phyloP scores from a whole-genome alignment of 2,888 invertebrate genomes.

The Lepidocyrtinus sp. region DNA sequence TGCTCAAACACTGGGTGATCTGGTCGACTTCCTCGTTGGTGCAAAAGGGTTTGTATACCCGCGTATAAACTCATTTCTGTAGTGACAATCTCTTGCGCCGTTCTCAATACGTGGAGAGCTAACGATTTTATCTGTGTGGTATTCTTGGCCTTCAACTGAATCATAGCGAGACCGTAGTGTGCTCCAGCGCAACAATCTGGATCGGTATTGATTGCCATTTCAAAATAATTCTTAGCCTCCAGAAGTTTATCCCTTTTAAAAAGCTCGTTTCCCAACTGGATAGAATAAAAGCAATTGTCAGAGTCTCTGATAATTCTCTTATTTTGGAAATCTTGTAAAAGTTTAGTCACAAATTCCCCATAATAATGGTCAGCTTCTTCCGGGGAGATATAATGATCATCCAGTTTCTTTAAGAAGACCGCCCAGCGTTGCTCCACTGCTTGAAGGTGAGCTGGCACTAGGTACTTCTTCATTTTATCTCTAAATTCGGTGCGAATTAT shows the following conservation, averaged over 20 bases:
- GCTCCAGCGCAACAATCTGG: conserved; percentile 38
- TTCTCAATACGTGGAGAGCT: too few relatives aligned
- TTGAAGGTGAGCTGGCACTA: conserved; percentile 24
- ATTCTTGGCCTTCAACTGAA: conserved; percentile 25
- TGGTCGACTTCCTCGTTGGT: conserved; percentile 8
- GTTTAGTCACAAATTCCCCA: background rate
- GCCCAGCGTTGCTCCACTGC: conserved; percentile 52
- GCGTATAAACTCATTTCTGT: conserved; percentile 24
- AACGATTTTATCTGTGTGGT: too few relatives aligned
- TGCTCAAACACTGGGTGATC: conserved; percentile 9
- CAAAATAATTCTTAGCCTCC: conserved; percentile 26
- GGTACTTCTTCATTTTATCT: too few relatives aligned
- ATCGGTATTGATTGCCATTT: conserved; percentile 33
- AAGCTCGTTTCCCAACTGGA: conserved; percentile 40
- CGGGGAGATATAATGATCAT: conserved; percentile 22
- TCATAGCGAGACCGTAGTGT: conserved; percentile 20
- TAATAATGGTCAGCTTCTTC: background rate
- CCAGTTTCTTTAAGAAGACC: conserved; percentile 32
- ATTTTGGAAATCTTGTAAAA: background rate
- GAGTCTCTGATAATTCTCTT: background rate
- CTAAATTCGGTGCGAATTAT: background rate
- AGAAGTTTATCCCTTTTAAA: background rate
- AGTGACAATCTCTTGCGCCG: conserved; percentile 8
- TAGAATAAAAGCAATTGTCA: conserved; percentile 25
- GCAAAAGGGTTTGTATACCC: conserved; percentile 15